Percentiles rank a stretch among this genome's conserved stretches.
These are phyloP conservation scores for Antitype chi DNA, from an alignment of 2,888 invertebrate genomes.

Conservation along the genomic window DNA sequence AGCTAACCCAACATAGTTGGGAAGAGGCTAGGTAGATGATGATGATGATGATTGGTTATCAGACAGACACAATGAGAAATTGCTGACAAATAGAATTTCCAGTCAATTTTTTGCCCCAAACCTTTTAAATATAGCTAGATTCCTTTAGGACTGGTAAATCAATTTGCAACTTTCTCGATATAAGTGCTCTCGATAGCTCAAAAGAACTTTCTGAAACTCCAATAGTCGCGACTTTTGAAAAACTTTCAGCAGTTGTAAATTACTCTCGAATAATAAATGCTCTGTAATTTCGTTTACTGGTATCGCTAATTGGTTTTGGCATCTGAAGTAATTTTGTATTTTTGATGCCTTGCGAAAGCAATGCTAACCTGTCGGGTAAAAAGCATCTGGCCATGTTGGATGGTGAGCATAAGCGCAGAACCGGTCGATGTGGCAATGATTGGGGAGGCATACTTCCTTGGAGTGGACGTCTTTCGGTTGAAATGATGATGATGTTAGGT, in stretches of 20 bases:
- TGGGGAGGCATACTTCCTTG: too few species aligned
- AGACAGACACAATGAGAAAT: neutral
- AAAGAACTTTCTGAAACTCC: constrained; percentile 57
- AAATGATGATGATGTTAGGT: neutral
- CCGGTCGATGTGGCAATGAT: too few species aligned
- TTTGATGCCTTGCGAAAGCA: too few species aligned
- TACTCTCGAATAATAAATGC: constrained; percentile 50
- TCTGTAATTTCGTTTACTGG: constrained; percentile 41
- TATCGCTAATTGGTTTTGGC: constrained; percentile 30
- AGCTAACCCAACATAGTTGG: too few species aligned
- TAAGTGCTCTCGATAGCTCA: constrained; percentile 43
- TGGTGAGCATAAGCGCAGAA: too few species aligned
- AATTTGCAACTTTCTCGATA: constrained; percentile 56
- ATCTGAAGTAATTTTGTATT: neutral
- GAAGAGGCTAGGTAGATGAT: too few species aligned
- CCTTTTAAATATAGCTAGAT: constrained; percentile 36
- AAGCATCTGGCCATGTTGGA: too few species aligned
- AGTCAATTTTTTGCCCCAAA: neutral
- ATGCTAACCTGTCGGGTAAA: too few species aligned
- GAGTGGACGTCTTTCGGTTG: too few species aligned
- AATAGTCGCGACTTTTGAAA: constrained; percentile 50
- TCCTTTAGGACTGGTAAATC: constrained; percentile 39
- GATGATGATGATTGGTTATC: too few species aligned
- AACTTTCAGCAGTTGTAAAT: constrained; percentile 54
- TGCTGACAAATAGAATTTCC: neutral